These are phyloP conservation scores for Polypterus senegalus DNA, from an alignment of 2,113 vertebrate species.

Conservation along the genomic window DNA sequence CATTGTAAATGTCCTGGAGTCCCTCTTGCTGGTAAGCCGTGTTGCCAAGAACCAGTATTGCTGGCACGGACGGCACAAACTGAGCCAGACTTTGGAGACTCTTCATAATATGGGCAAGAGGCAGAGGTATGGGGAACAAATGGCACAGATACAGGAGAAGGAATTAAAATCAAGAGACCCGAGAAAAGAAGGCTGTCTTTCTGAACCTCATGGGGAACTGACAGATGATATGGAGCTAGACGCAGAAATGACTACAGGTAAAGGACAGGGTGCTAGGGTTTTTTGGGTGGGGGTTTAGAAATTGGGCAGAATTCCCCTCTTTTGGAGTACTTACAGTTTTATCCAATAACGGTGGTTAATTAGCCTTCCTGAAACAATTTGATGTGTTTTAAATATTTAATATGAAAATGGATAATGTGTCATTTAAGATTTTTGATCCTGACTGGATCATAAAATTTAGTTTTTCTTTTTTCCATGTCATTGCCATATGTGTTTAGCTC, in stretches of 20 bases:
- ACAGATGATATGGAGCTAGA: conserved; percentile 18
- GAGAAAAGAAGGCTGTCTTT: conserved; percentile 28
- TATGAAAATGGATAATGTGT: too few relatives aligned
- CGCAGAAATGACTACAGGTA: conserved; percentile 53
- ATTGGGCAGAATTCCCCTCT: too few relatives aligned
- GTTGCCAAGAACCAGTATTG: conserved; percentile 89
- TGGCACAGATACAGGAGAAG: conserved; percentile 48
- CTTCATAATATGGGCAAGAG: conserved; percentile 61
- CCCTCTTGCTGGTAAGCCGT: conserved; percentile 71
- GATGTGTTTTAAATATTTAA: too few relatives aligned
- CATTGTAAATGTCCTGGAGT: conserved; percentile 87
- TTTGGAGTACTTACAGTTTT: too few relatives aligned
- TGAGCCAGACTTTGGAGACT: conserved; percentile 59
- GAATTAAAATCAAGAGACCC: conserved; percentile 32
- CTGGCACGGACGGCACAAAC: conserved; percentile 71
- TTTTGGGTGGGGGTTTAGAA: too few relatives aligned
- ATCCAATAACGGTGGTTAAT: too few relatives aligned
- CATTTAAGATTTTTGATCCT: too few relatives aligned
- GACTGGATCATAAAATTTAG: too few relatives aligned
- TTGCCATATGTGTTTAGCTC: too few relatives aligned
- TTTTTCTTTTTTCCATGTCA: too few relatives aligned
- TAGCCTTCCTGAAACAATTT: too few relatives aligned
- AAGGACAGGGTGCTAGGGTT: conserved; percentile 10
- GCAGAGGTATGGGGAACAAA: conserved; percentile 71
- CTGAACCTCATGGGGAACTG: conserved; percentile 31